Base-by-base conservation (phyloP, 2,888 invertebrate species). In the Eugnorisma glareosa region DNA sequence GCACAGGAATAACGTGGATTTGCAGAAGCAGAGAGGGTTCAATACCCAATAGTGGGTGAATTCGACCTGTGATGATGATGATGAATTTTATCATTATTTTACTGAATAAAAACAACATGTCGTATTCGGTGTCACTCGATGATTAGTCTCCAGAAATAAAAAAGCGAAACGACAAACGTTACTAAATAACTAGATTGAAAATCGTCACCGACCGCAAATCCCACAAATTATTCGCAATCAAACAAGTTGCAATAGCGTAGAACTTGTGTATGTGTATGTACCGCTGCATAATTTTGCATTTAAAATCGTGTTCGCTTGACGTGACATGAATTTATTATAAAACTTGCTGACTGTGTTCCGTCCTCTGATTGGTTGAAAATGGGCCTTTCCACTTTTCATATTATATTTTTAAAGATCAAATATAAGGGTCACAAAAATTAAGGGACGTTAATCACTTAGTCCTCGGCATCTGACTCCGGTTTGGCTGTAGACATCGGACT, bases 321-420 rank as follows among this genome's bases (percentile, higher is more conserved):
- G 84, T 84, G 82, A 79, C 67, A 61, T 76, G 82, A 77, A 84
- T 88, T 86, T 79, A 80, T 81, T 70, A 80, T 70, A 59, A 77
- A 77, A 71, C 37, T 51, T 76, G 63, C 66, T 72, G 77, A 77
- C 64, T 66, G 31, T 68, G 81, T 43, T 28, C 31, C 18, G 37
- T 24, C 35, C 51, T 51, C 40, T 40, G 13, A 31, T 31, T 64
- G 35, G 45, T 24, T 64, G n/a, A 40, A 24, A 57, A 57, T 35
- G 18, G 54, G 31, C 3, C 10, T 78, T 54, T 71, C 1, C 8
- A 51, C 28, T 45, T 71, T 79, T 59, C 57, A 40, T 18, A 13
- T 35, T 37, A 45, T 0, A 10, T 3, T 35, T 57, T 28, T n/a
- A n/a, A 24, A 54, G 54, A 54, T 54, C 5, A n/a, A n/a, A 54